Evolutionary conservation across 2,888 invertebrate species (phyloP).

Genomic region (Noctua fimbriata): DNA sequence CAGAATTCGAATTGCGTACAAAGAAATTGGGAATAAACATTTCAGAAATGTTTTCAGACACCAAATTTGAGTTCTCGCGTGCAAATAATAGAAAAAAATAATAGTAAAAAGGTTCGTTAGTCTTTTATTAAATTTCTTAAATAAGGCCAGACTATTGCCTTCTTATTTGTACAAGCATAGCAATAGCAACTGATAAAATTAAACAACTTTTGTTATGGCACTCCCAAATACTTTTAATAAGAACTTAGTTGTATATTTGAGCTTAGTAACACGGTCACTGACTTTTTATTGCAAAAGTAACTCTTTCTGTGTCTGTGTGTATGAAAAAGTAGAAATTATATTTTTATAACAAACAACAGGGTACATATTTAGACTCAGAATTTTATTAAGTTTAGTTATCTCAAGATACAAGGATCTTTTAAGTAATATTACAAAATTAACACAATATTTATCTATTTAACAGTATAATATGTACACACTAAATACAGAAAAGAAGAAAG

Average conservation of each 20-base stretch:
- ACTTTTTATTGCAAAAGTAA: slow-evolving; percentile 44
- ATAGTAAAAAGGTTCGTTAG: slow-evolving; percentile 24
- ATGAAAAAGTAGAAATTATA: slow-evolving; percentile 6
- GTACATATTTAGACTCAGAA: neutral
- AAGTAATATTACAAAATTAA: neutral
- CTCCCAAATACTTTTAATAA: slow-evolving; percentile 52
- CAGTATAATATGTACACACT: too few species aligned
- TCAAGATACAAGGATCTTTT: neutral
- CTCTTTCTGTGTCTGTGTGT: neutral
- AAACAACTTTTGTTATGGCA: slow-evolving; percentile 56
- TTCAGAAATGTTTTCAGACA: neutral
- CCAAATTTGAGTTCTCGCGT: slow-evolving; percentile 9
- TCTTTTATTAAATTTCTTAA: slow-evolving; percentile 55
- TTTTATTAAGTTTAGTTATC: neutral
- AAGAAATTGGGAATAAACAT: neutral
- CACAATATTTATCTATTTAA: neutral
- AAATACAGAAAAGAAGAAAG: too few species aligned
- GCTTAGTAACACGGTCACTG: slow-evolving; percentile 32
- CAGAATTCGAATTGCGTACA: neutral
- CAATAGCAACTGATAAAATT: slow-evolving; percentile 48
- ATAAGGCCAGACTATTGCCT: slow-evolving; percentile 26
- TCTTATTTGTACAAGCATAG: slow-evolving; percentile 36
- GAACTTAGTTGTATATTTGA: slow-evolving; percentile 40
- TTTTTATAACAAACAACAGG: neutral
- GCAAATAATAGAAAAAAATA: slow-evolving; percentile 17